Conservation (phyloP, 2,113 vertebrate genomes). For the Paramisgurnus dabryanus region DNA sequence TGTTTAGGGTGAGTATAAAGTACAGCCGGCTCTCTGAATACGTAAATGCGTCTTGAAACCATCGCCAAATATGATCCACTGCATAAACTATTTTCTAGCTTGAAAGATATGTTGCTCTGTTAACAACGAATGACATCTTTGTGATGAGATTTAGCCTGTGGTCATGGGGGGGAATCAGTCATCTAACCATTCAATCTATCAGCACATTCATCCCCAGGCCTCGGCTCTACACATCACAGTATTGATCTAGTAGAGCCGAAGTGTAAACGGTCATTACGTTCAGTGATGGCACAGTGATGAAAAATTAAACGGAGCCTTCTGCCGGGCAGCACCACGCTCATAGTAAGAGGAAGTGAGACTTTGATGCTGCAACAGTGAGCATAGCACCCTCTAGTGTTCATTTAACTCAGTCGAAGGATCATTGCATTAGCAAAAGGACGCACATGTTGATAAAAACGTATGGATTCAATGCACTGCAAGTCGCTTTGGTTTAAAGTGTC, state of each 20-base stretch:
- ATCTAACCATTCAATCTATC: neutral
- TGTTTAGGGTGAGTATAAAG: constrained; percentile 81
- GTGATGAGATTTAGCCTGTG: neutral
- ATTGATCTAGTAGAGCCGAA: constrained; percentile 8
- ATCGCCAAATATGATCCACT: neutral
- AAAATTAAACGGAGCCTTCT: neutral
- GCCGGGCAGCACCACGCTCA: neutral
- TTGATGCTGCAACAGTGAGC: neutral
- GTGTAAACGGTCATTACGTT: neutral
- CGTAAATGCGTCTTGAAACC: no score
- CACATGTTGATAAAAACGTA: no score
- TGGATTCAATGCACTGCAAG: no score
- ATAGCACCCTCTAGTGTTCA: neutral
- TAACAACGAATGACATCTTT: neutral
- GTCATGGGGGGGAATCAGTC: neutral
- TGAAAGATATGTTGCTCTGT: no score
- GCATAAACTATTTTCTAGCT: no score
- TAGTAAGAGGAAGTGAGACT: neutral
- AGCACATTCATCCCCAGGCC: neutral
- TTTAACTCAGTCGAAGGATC: neutral
- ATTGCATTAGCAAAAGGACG: no score
- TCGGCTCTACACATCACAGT: neutral
- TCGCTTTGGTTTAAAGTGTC: no score
- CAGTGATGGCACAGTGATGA: neutral
- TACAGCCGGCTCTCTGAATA: no score